A percentile compares a stretch with the other conserved stretches of the same genome.
phyloP scores from a whole-genome alignment of 2,888 invertebrate genomes.

The Chorisops tibialis region DNA sequence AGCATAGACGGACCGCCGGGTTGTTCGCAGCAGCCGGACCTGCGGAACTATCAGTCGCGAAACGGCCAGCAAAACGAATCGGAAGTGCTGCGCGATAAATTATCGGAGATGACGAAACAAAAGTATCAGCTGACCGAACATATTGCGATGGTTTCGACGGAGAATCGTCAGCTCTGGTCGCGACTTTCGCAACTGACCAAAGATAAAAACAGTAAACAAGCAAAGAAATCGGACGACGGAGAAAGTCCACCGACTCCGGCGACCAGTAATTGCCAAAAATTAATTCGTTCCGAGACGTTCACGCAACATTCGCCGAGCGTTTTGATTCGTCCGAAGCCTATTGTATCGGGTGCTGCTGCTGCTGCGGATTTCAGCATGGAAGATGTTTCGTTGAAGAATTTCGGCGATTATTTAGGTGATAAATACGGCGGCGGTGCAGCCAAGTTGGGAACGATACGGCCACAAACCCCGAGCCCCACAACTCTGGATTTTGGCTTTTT shows the following conservation, averaged over 20 bases:
- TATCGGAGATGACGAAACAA: conserved; percentile 59
- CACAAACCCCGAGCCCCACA: not conserved
- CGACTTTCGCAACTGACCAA: conserved; percentile 64
- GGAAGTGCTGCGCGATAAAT: conserved; percentile 58
- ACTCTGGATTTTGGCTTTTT: conserved; percentile 45
- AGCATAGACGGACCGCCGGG: conserved; percentile 10
- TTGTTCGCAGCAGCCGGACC: conserved; percentile 15
- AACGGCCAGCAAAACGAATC: conserved; percentile 52
- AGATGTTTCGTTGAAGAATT: conserved; percentile 70
- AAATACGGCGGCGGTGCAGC: conserved; percentile 65
- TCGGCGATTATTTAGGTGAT: conserved; percentile 64
- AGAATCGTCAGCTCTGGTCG: conserved; percentile 77
- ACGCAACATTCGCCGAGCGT: conserved; percentile 64
- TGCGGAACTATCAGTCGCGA: conserved; percentile 39
- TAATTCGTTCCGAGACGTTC: conserved; percentile 63
- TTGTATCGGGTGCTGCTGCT: conserved; percentile 39
- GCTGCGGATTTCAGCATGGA: conserved; percentile 63
- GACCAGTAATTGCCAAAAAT: conserved; percentile 49
- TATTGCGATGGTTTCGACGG: conserved; percentile 75
- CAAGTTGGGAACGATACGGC: conserved; percentile 52
- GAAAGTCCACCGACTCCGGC: conserved; percentile 28
- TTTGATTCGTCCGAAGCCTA: conserved; percentile 54
- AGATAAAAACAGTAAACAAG: conserved; percentile 48
- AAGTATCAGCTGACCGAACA: conserved; percentile 74
- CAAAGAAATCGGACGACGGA: conserved; percentile 25